phyloP scores from a whole-genome alignment of 2,113 vertebrate genomes.

The Odobenus rosmarus region DNA sequence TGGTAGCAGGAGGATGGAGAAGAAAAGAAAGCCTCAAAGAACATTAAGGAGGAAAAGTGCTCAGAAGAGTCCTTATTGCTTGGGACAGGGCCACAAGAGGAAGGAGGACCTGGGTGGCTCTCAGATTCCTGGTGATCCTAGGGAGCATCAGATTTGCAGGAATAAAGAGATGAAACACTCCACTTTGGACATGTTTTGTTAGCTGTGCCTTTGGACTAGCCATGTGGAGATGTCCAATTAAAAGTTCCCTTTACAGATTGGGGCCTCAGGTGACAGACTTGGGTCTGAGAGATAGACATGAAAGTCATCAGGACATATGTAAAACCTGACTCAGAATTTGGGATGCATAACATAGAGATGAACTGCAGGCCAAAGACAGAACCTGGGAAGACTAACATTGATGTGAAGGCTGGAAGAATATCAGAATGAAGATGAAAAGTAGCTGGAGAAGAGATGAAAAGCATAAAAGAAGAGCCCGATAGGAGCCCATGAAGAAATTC shows the following conservation, averaged over 20 bases:
- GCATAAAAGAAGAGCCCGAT: neutral
- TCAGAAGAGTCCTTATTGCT: neutral
- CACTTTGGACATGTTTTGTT: neutral
- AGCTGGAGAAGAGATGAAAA: neutral
- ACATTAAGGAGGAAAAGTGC: neutral
- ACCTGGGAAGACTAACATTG: neutral
- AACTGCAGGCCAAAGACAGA: neutral
- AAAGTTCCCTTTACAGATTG: neutral
- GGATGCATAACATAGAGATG: neutral
- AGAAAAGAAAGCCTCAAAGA: neutral
- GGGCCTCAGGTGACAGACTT: neutral
- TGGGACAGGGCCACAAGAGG: neutral
- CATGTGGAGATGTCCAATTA: neutral
- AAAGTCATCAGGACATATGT: neutral
- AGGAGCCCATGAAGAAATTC: neutral
- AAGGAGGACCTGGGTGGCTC: neutral
- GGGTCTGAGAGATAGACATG: neutral
- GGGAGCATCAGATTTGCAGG: neutral
- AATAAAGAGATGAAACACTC: neutral
- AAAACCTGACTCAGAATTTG: neutral
- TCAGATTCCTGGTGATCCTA: neutral
- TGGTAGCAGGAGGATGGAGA: neutral
- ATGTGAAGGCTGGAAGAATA: neutral
- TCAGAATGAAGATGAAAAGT: neutral
- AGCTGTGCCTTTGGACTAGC: neutral